phyloP scores from a whole-genome alignment of 2,113 vertebrate genomes.

The Calypte anna region DNA sequence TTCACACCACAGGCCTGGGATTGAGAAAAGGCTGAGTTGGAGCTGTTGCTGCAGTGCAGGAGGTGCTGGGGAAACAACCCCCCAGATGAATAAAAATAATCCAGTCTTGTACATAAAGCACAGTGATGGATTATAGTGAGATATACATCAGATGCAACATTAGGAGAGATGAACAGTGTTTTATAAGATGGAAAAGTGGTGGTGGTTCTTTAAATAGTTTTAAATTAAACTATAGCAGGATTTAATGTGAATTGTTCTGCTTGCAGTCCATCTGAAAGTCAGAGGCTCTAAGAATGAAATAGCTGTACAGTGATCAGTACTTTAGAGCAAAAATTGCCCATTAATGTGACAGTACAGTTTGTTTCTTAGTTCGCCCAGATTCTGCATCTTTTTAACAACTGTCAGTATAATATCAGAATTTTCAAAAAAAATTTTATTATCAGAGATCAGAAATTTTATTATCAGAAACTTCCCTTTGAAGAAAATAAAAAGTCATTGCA shows the following conservation, averaged over 20 bases:
- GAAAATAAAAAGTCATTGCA: not conserved
- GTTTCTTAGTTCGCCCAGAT: not conserved
- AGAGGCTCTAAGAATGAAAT: not conserved
- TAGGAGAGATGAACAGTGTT: not conserved
- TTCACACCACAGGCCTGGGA: not conserved
- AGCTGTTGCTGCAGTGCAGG: not conserved
- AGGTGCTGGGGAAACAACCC: not conserved
- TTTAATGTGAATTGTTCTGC: not conserved
- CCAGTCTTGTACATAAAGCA: not conserved
- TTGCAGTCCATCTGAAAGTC: not conserved
- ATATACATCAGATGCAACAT: not conserved
- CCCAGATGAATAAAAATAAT: not conserved
- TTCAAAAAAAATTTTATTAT: too few relatives aligned
- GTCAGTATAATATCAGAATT: not conserved
- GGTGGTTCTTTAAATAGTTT: not conserved
- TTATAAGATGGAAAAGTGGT: not conserved
- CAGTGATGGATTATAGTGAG: not conserved
- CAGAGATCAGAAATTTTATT: too few relatives aligned
- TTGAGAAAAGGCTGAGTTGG: not conserved
- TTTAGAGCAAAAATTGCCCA: not conserved
- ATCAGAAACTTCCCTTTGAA: not conserved
- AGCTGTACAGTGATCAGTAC: not conserved
- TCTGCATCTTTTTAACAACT: not conserved
- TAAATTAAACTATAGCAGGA: not conserved
- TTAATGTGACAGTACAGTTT: not conserved